Evolutionary conservation across 2,113 vertebrate species (phyloP).

Genomic region (Ochotona curzoniae): DNA sequence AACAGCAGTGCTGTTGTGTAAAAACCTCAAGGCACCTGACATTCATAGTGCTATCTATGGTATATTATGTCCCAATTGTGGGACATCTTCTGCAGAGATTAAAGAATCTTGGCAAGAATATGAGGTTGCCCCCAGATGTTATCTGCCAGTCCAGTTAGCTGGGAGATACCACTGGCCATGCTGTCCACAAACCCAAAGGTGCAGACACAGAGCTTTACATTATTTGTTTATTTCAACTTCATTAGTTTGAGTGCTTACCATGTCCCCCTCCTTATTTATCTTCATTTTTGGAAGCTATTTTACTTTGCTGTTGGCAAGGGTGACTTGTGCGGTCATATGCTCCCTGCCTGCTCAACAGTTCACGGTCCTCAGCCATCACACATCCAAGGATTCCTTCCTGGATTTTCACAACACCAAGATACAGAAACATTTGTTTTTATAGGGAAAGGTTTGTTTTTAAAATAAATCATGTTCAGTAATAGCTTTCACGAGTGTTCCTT

Average conservation of each 20-base stretch:
- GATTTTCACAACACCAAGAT: slow-evolving; percentile 28
- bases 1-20: not conserved
- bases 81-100: too few relatives aligned
- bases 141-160: too few relatives aligned
- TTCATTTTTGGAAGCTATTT: slow-evolving; percentile 18
- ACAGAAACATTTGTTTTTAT: slow-evolving; percentile 52
- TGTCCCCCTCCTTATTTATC: not conserved
- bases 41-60: too few relatives aligned
- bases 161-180: too few relatives aligned
- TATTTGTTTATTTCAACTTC: slow-evolving; percentile 10
- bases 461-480: slow-evolving; percentile 40
- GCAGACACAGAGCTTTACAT: slow-evolving; percentile 40
- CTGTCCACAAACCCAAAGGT: not conserved
- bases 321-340: not conserved
- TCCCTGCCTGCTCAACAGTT: not conserved
- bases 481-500: not conserved
- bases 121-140: too few relatives aligned
- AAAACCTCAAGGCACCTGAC: too few relatives aligned
- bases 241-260: not conserved
- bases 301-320: not conserved
- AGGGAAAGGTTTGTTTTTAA: slow-evolving; percentile 51
- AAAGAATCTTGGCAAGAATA: too few relatives aligned
- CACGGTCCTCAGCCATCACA: not conserved
- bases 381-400: not conserved
- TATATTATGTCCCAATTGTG: too few relatives aligned